These are phyloP conservation scores for Clarias macrocephalus DNA, from an alignment of 2,113 vertebrate species.

Conservation along the genomic window DNA sequence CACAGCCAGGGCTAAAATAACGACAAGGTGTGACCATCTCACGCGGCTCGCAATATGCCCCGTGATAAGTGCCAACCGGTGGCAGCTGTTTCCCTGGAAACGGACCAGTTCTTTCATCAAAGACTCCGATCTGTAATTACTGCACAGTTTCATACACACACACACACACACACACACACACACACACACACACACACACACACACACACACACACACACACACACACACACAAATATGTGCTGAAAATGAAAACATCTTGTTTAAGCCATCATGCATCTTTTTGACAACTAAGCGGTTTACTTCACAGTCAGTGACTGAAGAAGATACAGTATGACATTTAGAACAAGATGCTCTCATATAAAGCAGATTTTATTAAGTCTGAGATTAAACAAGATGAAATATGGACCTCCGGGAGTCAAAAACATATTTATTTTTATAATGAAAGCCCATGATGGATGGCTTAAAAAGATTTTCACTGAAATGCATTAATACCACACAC, in stretches of 20 bases:
- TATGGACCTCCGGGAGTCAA: background rate
- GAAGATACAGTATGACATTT: background rate
- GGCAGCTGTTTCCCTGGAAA: constrained; percentile 57
- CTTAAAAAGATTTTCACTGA: background rate
- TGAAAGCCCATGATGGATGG: background rate
- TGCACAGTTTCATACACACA: background rate
- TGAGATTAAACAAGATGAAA: background rate
- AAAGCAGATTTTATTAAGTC: background rate
- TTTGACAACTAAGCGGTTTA: background rate
- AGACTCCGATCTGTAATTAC: constrained; percentile 34
- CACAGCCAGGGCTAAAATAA: constrained; percentile 3
- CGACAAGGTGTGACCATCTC: constrained; percentile 12
- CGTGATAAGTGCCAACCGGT: constrained; percentile 25
- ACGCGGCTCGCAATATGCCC: constrained; percentile 2
- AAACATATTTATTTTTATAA: background rate
- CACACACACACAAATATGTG: background rate
- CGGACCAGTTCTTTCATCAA: constrained; percentile 35
- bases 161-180: background rate
- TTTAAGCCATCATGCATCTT: background rate
- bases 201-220: background rate
- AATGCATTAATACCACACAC: background rate
- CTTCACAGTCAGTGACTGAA: constrained; percentile 12
- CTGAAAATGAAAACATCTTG: constrained; percentile 1
- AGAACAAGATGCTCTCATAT: background rate
- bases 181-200: background rate